phyloP scores from a whole-genome alignment of 2,888 invertebrate genomes.

The Xestia rhomboidea region DNA sequence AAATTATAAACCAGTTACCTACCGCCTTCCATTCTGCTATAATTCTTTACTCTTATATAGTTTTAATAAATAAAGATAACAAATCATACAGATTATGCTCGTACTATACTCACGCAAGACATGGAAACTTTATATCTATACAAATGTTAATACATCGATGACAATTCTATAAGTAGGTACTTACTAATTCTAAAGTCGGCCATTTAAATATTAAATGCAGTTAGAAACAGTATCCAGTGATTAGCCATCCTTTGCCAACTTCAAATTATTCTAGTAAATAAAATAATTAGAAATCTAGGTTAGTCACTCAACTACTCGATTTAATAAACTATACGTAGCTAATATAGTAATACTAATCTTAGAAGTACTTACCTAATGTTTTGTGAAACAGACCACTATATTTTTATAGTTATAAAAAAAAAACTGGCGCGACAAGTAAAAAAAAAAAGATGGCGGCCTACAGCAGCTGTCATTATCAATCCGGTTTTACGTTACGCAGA shows the following conservation, averaged over 20 bases:
- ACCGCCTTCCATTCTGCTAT: neutral
- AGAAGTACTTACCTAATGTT: neutral
- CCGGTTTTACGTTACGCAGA: constrained; percentile 19
- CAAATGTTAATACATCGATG: neutral
- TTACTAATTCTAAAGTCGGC: neutral
- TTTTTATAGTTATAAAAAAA: neutral
- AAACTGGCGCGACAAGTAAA: constrained; percentile 22
- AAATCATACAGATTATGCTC: neutral
- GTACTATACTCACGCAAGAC: neutral
- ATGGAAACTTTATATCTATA: neutral
- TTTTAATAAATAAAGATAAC: neutral
- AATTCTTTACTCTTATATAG: neutral
- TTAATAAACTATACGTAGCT: neutral
- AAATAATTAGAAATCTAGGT: constrained; percentile 18
- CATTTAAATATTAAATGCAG: neutral
- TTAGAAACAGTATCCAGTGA: neutral
- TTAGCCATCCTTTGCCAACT: constrained; percentile 17
- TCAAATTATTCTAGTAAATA: constrained; percentile 28
- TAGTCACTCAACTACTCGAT: neutral
- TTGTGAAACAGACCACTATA: neutral
- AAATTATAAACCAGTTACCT: constrained; percentile 67
- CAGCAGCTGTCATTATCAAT: constrained; percentile 15
- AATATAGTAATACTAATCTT: neutral
- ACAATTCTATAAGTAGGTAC: neutral
- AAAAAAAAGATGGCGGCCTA: constrained; percentile 21